Conservation (phyloP, 2,797 vertebrate species). For the Rhinella marina region DNA sequence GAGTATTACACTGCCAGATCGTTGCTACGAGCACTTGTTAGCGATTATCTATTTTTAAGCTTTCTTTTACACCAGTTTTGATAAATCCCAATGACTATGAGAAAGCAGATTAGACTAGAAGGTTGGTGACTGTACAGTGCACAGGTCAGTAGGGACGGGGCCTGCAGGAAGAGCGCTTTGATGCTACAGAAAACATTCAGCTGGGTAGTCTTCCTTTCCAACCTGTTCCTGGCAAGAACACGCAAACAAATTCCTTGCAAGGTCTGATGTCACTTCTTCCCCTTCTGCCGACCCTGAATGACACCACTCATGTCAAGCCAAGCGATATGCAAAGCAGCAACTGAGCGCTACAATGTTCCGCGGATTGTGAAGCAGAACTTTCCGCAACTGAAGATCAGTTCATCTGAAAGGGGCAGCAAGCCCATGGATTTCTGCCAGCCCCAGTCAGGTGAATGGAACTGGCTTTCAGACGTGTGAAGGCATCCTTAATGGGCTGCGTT, state of each 20-base stretch:
- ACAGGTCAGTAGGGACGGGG: background rate
- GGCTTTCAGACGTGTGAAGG: too few relatives aligned
- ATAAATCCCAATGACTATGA: too few relatives aligned
- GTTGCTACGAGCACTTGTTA: too few relatives aligned
- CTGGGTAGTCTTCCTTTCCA: constrained; percentile 17
- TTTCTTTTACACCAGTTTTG: too few relatives aligned
- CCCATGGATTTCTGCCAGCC: too few relatives aligned
- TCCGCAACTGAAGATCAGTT: too few relatives aligned
- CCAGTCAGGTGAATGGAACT: too few relatives aligned
- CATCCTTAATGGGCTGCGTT: constrained; percentile 50
- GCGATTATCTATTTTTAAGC: too few relatives aligned
- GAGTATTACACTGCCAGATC: too few relatives aligned
- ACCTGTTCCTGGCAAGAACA: constrained; percentile 28
- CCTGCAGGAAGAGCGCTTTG: constrained; percentile 9
- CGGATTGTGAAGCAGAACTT: too few relatives aligned
- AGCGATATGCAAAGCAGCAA: constrained; percentile 37
- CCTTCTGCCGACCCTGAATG: constrained; percentile 43
- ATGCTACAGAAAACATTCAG: constrained; percentile 14
- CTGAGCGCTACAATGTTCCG: constrained; percentile 23
- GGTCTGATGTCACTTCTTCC: constrained; percentile 21
- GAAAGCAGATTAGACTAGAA: background rate
- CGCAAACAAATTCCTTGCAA: background rate
- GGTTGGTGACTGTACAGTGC: background rate
- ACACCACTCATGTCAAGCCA: constrained; percentile 53
- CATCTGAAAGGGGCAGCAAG: too few relatives aligned